These are phyloP conservation scores for Raja brachyura DNA, from an alignment of 2,113 vertebrate genomes.

Conservation along the genomic window DNA sequence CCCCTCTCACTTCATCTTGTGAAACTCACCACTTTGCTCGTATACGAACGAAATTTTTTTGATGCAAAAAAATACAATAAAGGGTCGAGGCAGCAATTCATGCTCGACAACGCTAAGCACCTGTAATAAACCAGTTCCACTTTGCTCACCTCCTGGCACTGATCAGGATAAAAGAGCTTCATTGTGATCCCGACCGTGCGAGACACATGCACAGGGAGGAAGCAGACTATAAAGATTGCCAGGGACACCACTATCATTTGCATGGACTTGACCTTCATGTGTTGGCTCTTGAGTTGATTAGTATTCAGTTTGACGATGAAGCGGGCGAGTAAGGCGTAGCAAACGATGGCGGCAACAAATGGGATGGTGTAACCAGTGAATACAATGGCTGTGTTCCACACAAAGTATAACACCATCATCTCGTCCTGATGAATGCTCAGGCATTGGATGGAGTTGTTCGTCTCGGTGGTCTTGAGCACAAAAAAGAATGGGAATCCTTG, in stretches of 20 bases:
- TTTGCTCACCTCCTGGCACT: conserved; percentile 40
- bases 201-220: conserved; percentile 54
- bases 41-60: conserved; percentile 43
- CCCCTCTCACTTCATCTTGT: background rate
- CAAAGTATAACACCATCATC: conserved; percentile 44
- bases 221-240: conserved; percentile 56
- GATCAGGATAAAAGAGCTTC: conserved; percentile 38
- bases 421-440: conserved; percentile 53
- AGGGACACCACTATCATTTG: conserved; percentile 52
- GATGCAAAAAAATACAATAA: conserved; percentile 48
- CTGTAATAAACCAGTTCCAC: conserved; percentile 45
- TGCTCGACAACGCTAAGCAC: conserved; percentile 46
- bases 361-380: conserved; percentile 53
- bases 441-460: conserved; percentile 47
- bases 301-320: conserved; percentile 49
- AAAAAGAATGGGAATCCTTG: conserved; percentile 48
- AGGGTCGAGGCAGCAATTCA: conserved; percentile 52
- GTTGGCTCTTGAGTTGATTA: conserved; percentile 47
- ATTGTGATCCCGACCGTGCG: conserved; percentile 47
- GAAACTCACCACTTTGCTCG: conserved; percentile 18
- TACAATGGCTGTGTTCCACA: conserved; percentile 49
- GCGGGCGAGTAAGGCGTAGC: conserved; percentile 49
- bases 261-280: conserved; percentile 53
- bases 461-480: conserved; percentile 47
- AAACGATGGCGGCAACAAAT: conserved; percentile 47